Percentiles rank a stretch among this genome's conserved stretches.
Conservation (phyloP, 64 coral and sea anemone species). For the Actinia tenebrosa region DNA sequence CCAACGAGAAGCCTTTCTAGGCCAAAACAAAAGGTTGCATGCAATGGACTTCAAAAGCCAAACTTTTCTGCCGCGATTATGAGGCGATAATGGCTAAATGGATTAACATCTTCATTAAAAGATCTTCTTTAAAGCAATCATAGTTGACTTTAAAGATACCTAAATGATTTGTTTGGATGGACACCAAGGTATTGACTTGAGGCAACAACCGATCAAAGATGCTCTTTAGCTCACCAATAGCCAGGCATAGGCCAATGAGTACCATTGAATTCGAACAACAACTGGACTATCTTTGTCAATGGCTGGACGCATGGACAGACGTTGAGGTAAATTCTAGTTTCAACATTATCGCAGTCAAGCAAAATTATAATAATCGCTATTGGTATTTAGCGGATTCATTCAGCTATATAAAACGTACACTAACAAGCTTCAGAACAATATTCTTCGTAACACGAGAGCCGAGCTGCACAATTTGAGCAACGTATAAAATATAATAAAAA, state of each 20-base stretch:
- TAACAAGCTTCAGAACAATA: too few species aligned
- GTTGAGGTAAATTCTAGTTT: slow-evolving; percentile 51
- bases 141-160: not conserved
- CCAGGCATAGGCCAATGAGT: slow-evolving; percentile 51
- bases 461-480: not conserved
- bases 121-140: not conserved
- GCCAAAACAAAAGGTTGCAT: slow-evolving; percentile 10
- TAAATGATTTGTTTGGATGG: slow-evolving; percentile 26
- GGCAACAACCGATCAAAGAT: not conserved
- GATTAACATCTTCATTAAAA: not conserved
- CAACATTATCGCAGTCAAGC: not conserved
- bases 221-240: slow-evolving; percentile 11
- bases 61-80: not conserved
- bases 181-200: not conserved
- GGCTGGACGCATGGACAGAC: slow-evolving; percentile 81
- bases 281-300: slow-evolving; percentile 84
- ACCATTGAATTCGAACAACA: slow-evolving; percentile 83
- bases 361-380: not conserved
- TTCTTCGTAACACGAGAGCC: not conserved
- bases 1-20: slow-evolving; percentile 17
- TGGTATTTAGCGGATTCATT: not conserved
- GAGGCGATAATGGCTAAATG: slow-evolving; percentile 10
- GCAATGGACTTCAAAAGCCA: not conserved
- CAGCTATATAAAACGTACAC: not conserved
- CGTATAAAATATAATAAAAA: not conserved